These are phyloP conservation scores for Eupsilia transversa DNA, from an alignment of 2,888 invertebrate genomes.

Conservation along the genomic window DNA sequence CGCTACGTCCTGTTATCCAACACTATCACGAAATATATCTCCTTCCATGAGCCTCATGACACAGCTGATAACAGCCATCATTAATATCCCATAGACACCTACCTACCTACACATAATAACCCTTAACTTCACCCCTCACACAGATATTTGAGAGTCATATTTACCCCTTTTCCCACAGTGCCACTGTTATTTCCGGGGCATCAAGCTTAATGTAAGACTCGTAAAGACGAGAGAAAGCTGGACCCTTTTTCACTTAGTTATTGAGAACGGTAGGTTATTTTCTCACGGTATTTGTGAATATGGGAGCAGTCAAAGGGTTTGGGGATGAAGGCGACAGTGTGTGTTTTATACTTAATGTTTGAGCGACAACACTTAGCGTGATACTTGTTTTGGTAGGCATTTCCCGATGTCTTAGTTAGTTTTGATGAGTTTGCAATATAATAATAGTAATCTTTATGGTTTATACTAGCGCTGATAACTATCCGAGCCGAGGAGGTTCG, in stretches of 20 bases:
- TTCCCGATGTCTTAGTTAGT: background rate
- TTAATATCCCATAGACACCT: constrained; percentile 37
- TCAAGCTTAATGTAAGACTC: constrained; percentile 62
- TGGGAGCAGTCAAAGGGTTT: constrained; percentile 5
- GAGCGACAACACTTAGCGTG: background rate
- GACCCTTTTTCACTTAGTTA: constrained; percentile 39
- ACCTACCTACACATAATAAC: constrained; percentile 4
- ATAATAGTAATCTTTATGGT: background rate
- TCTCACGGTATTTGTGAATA: constrained; percentile 14
- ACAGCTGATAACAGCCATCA: constrained; percentile 37
- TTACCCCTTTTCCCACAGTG: constrained; percentile 16
- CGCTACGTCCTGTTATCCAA: background rate
- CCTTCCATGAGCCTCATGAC: constrained; percentile 10
- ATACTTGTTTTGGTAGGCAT: background rate
- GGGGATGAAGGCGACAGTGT: background rate
- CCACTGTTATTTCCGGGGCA: constrained; percentile 58
- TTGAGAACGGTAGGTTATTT: constrained; percentile 18
- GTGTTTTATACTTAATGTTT: background rate
- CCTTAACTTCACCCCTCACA: constrained; percentile 32
- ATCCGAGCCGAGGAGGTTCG: no score
- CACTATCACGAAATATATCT: constrained; percentile 2
- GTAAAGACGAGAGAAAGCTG: constrained; percentile 47
- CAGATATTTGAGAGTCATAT: constrained; percentile 60
- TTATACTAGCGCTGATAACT: no score
- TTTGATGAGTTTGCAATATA: background rate